Percentiles rank a stretch among this genome's conserved stretches.
phyloP scores from a whole-genome alignment of 2,113 vertebrate genomes.

The Siniperca chuatsi region DNA sequence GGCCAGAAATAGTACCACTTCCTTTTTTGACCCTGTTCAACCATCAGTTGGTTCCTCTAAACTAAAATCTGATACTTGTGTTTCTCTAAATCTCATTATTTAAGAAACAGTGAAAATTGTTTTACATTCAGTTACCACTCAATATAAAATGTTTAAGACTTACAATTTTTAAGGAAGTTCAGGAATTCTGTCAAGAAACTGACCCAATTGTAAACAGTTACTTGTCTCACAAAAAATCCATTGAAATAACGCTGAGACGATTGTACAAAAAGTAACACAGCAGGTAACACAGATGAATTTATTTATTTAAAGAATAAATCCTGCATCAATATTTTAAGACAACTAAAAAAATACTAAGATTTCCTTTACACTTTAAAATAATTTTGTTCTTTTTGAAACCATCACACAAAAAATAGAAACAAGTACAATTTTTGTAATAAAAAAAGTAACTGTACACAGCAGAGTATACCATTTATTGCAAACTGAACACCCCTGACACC shows the following conservation, averaged over 20 bases:
- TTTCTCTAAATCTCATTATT: background rate
- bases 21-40: conserved; percentile 39
- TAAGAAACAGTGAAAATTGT: background rate
- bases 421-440: conserved; percentile 79
- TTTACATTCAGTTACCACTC: background rate
- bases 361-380: conserved; percentile 83
- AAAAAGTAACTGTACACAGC: conserved; percentile 86
- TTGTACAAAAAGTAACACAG: background rate
- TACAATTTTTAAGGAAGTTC: background rate
- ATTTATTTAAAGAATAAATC: conserved; percentile 87
- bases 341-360: conserved; percentile 80
- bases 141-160: background rate
- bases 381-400: conserved; percentile 85
- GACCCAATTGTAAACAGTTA: background rate
- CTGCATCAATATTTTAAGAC: conserved; percentile 82
- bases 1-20: conserved; percentile 56
- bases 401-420: conserved; percentile 84
- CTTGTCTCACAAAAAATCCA: background rate
- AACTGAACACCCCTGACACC: conserved; percentile 82
- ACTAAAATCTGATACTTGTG: background rate
- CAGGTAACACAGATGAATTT: conserved; percentile 45
- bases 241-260: background rate
- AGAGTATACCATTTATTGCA: conserved; percentile 85
- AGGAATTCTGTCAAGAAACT: background rate
- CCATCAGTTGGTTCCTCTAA: background rate